phyloP scores from a whole-genome alignment of 2,797 vertebrate species.

The Enteromius mattozi region DNA sequence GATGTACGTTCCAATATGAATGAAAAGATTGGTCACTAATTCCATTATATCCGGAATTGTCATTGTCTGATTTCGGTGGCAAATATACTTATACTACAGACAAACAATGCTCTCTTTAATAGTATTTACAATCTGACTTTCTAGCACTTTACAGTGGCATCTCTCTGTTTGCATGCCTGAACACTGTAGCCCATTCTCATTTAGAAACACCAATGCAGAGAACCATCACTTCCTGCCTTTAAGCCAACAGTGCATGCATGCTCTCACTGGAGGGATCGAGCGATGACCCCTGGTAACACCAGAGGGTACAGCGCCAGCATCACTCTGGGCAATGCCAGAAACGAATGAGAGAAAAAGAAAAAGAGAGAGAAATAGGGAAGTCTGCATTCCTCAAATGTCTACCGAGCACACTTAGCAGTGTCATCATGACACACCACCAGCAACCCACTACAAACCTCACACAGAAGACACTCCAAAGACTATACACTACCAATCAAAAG shows the following conservation, averaged over 20 bases:
- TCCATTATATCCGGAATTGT: neutral
- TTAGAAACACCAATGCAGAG: constrained; percentile 12
- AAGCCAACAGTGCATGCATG: constrained; percentile 25
- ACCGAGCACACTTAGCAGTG: constrained; percentile 36
- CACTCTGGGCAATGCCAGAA: constrained; percentile 14
- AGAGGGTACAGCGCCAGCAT: constrained; percentile 19
- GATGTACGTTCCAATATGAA: neutral
- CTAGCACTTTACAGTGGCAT: constrained; percentile 1
- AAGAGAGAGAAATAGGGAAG: constrained; percentile 6
- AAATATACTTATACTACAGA: neutral
- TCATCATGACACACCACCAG: constrained; percentile 47
- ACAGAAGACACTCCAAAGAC: constrained; percentile 47
- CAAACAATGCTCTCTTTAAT: neutral
- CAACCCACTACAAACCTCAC: constrained; percentile 44
- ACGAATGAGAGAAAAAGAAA: constrained; percentile 6
- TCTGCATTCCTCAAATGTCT: constrained; percentile 50
- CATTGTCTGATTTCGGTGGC: neutral
- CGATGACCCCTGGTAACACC: constrained; percentile 35
- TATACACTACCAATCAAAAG: neutral
- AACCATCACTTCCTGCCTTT: constrained; percentile 35
- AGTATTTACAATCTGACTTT: constrained; percentile 26
- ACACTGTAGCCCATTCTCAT: constrained; percentile 26
- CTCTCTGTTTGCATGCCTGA: constrained; percentile 37
- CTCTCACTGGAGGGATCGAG: constrained; percentile 24
- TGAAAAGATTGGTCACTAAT: neutral